Conservation (phyloP, 1,140 invertebrate species). For the Harlomillsia oculata region DNA sequence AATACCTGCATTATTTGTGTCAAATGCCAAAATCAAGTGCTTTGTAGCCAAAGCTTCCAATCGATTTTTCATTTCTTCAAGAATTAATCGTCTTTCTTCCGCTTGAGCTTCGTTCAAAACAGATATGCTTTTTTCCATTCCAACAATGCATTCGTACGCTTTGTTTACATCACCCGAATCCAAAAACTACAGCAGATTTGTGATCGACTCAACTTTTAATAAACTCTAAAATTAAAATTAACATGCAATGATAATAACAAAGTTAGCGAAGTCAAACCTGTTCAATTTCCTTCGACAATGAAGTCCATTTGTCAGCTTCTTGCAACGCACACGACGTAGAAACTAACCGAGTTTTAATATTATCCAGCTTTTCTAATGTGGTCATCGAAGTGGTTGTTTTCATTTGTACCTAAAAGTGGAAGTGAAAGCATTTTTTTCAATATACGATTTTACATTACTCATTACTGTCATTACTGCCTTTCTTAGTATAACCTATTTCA, state of each 20-base stretch:
- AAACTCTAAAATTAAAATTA: background rate
- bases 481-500: no score
- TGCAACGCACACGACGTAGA: conserved; percentile 29
- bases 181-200: conserved; percentile 25
- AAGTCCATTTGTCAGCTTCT: conserved; percentile 36
- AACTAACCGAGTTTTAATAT: conserved; percentile 26
- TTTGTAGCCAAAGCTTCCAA: conserved; percentile 34
- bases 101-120: conserved; percentile 23
- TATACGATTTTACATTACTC: background rate
- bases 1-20: conserved; percentile 33
- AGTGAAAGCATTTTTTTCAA: background rate
- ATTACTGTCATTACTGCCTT: no score
- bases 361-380: conserved; percentile 32
- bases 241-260: background rate
- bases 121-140: conserved; percentile 32
- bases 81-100: conserved; percentile 27
- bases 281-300: conserved; percentile 32
- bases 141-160: conserved; percentile 33
- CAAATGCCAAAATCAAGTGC: conserved; percentile 34
- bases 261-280: conserved; percentile 9
- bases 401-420: conserved; percentile 25
- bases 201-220: background rate
- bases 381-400: conserved; percentile 32
- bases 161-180: conserved; percentile 34
- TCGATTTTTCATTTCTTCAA: conserved; percentile 36